phyloP scores from a whole-genome alignment of 2,113 vertebrate species.

The Neoarius graeffei region DNA sequence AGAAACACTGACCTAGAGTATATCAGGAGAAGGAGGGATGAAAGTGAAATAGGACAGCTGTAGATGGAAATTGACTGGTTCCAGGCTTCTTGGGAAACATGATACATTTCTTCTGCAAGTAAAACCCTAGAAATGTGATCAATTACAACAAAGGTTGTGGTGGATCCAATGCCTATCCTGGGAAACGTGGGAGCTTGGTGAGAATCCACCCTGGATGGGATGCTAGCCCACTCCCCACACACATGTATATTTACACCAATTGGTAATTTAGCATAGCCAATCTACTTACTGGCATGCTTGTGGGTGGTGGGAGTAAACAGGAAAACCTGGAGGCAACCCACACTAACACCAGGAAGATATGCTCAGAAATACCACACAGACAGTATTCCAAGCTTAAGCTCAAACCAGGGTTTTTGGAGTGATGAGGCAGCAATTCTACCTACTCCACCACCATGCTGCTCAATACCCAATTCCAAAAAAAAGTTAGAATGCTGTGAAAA shows the following conservation, averaged over 20 bases:
- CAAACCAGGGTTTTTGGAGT: not conserved
- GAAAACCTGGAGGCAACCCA: not conserved
- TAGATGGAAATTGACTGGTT: not conserved
- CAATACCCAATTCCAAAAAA: too few species aligned
- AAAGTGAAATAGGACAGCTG: not conserved
- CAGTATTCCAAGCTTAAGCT: not conserved
- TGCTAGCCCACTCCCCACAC: not conserved
- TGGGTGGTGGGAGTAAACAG: not conserved
- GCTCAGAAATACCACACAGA: not conserved
- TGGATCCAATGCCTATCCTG: not conserved
- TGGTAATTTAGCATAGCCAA: not conserved
- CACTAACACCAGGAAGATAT: not conserved
- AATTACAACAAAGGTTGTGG: not conserved
- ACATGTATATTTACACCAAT: not conserved
- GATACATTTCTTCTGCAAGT: not conserved
- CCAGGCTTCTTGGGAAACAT: not conserved
- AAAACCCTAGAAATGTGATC: not conserved
- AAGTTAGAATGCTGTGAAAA: too few species aligned
- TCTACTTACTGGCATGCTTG: not conserved
- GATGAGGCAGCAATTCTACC: not conserved
- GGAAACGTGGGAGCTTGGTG: not conserved
- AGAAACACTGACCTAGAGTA: not conserved
- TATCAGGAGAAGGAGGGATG: not conserved
- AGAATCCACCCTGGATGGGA: not conserved
- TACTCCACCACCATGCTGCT: not conserved